Percentiles rank a stretch among this genome's conserved stretches.
Evolutionary conservation across 2,113 vertebrate species (phyloP).

Genomic region (Patagioenas fasciata): DNA sequence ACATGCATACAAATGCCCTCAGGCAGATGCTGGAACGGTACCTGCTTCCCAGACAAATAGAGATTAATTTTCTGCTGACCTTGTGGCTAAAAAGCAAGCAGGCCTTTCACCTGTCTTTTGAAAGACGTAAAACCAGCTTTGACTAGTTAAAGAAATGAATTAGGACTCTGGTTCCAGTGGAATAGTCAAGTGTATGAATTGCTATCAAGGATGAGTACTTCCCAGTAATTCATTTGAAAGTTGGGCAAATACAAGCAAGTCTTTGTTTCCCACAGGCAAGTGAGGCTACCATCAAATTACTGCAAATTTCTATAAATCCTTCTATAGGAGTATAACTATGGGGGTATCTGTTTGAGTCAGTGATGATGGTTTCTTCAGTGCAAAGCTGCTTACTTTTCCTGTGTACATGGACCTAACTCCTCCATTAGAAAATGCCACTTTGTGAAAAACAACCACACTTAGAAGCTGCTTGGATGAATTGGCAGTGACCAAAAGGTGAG

Average conservation of each 20-base stretch:
- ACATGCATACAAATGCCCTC: neutral
- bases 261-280: neutral
- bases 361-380: neutral
- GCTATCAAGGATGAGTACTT: neutral
- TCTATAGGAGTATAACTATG: neutral
- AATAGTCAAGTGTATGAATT: neutral
- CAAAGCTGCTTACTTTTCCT: neutral
- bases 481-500: neutral
- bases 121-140: neutral
- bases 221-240: fast-evolving
- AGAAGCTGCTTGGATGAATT: neutral
- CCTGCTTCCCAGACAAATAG: neutral
- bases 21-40: neutral
- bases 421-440: neutral
- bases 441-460: neutral
- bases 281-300: neutral
- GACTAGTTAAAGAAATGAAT: neutral
- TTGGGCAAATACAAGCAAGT: neutral
- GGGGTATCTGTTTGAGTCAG: neutral
- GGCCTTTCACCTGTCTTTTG: neutral
- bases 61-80: neutral
- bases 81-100: neutral
- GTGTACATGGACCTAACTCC: neutral
- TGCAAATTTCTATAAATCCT: neutral
- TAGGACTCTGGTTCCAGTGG: neutral